Evolutionary conservation across 1,140 invertebrate genomes (phyloP).

Genomic region (Ylistrum balloti): DNA sequence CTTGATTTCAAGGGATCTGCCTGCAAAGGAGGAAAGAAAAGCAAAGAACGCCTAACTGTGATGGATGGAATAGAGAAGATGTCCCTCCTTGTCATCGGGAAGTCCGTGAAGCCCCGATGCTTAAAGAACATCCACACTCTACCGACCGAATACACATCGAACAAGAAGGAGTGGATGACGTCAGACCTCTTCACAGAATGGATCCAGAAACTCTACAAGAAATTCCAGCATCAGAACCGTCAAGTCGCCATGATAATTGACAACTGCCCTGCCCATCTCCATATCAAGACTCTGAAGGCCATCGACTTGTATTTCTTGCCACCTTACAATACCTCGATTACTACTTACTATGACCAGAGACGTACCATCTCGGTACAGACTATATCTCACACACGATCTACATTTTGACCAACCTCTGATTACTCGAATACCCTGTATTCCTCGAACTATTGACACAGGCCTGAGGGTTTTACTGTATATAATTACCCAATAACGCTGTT

Average conservation of each 20-base stretch:
- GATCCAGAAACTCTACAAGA: slow-evolving; percentile 45
- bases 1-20: slow-evolving; percentile 43
- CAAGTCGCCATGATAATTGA: slow-evolving; percentile 51
- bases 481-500: too few relatives aligned
- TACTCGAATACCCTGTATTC: too few relatives aligned
- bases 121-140: slow-evolving; percentile 79
- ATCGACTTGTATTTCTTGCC: slow-evolving; percentile 55
- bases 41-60: slow-evolving; percentile 81
- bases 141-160: slow-evolving; percentile 51
- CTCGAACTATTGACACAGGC: too few relatives aligned
- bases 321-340: slow-evolving; percentile 60
- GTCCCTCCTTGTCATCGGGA: slow-evolving; percentile 82
- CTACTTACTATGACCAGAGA: too few relatives aligned
- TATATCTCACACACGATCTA: too few relatives aligned
- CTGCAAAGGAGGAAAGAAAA: slow-evolving; percentile 75
- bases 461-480: too few relatives aligned
- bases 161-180: slow-evolving; percentile 68
- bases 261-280: slow-evolving; percentile 56
- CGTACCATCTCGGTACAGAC: too few relatives aligned
- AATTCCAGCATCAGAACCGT: not conserved
- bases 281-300: slow-evolving; percentile 42
- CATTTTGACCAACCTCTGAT: too few relatives aligned
- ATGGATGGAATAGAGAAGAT: slow-evolving; percentile 81
- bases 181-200: slow-evolving; percentile 57
- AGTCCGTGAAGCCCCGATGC: slow-evolving; percentile 74